phyloP scores from a whole-genome alignment of 92 coral and sea anemone species.

The Nematostella vectensis region DNA sequence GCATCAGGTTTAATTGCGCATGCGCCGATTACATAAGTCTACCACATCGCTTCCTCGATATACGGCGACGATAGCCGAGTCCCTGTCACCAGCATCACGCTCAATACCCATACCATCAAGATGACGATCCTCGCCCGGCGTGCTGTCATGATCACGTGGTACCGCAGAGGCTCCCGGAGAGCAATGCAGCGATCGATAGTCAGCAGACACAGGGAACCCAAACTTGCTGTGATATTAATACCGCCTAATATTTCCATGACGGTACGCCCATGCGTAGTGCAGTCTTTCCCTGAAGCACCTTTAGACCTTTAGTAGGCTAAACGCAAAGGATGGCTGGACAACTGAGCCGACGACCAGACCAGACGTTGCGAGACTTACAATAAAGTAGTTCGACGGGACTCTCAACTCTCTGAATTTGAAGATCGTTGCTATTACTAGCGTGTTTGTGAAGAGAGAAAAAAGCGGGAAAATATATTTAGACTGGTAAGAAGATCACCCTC shows the following conservation, averaged over 20 bases:
- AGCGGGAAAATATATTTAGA: slow-evolving; percentile 7
- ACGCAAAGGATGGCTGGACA: slow-evolving; percentile 13
- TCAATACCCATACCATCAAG: slow-evolving; percentile 7
- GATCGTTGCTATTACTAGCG: slow-evolving; percentile 6
- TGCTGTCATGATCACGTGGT: slow-evolving; percentile 7
- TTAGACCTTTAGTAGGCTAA: too few species aligned
- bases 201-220: slow-evolving; percentile 12
- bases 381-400: slow-evolving; percentile 13
- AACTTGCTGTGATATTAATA: slow-evolving; percentile 8
- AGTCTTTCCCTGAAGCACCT: too few species aligned
- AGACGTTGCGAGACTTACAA: slow-evolving; percentile 13
- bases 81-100: background rate
- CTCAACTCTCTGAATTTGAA: slow-evolving; percentile 6
- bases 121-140: background rate
- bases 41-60: slow-evolving; percentile 1
- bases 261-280: slow-evolving; percentile 9
- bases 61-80: background rate
- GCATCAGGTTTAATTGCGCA: background rate
- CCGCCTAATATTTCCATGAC: slow-evolving; percentile 16
- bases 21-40: slow-evolving; percentile 10
- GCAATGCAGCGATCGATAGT: slow-evolving; percentile 18
- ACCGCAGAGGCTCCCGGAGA: slow-evolving; percentile 6
- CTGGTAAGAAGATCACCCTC: slow-evolving; percentile 2
- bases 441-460: slow-evolving; percentile 4
- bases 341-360: slow-evolving; percentile 15